A percentile compares a stretch with the other conserved stretches of the same genome.
Conservation (phyloP, 2,797 vertebrate genomes). For the Rhinella marina region DNA sequence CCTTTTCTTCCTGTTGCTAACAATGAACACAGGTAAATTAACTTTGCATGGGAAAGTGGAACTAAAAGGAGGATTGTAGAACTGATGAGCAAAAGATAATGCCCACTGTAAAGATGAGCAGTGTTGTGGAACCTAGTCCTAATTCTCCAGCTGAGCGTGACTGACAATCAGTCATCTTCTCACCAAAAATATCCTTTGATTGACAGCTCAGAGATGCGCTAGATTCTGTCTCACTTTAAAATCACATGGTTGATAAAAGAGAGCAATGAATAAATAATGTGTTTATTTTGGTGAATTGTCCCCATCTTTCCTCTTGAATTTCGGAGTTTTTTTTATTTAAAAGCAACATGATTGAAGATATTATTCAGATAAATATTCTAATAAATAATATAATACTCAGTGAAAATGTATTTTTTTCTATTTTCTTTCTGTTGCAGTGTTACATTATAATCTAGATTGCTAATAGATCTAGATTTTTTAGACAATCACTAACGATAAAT, state of each 20-base stretch:
- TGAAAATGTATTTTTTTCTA: neutral
- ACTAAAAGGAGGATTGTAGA: conserved; percentile 30
- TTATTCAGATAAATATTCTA: neutral
- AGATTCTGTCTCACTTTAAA: conserved; percentile 28
- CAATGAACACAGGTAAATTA: conserved; percentile 60
- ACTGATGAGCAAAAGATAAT: conserved; percentile 38
- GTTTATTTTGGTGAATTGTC: neutral
- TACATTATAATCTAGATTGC: neutral
- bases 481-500: no score
- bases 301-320: neutral
- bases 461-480: neutral
- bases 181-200: conserved; percentile 28
- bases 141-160: conserved; percentile 57
- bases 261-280: conserved; percentile 48
- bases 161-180: conserved; percentile 52
- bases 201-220: conserved; percentile 44
- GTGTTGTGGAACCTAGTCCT: conserved; percentile 54
- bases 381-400: neutral
- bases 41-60: conserved; percentile 50
- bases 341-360: neutral
- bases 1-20: neutral
- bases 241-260: conserved; percentile 40
- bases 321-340: neutral
- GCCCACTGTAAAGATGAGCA: conserved; percentile 53
- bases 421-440: neutral